Evolutionary conservation across 2,888 invertebrate genomes (phyloP).

Genomic region (Morpho helenor): DNA sequence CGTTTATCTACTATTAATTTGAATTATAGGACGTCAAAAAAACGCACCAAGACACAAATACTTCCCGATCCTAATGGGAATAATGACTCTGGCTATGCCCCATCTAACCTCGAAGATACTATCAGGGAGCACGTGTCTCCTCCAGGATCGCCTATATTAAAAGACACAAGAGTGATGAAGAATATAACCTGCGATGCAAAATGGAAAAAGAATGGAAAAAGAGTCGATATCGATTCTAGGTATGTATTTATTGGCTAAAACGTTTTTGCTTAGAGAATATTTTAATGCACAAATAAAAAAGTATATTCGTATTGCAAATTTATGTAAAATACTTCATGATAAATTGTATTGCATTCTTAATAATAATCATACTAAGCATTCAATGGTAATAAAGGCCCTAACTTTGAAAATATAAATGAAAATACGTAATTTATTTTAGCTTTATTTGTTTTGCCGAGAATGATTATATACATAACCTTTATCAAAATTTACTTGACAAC

Average conservation of each 20-base stretch:
- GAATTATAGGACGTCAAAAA: conserved; percentile 47
- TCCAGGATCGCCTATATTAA: conserved; percentile 70
- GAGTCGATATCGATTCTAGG: conserved; percentile 57
- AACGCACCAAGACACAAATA: conserved; percentile 56
- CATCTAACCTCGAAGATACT: conserved; percentile 80
- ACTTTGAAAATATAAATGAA: too few relatives aligned
- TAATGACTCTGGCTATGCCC: conserved; percentile 91
- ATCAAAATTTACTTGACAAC: too few relatives aligned
- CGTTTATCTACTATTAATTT: background rate
- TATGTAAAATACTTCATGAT: too few relatives aligned
- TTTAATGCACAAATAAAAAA: conserved; percentile 1
- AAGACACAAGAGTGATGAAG: conserved; percentile 59
- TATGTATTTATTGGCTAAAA: conserved; percentile 26
- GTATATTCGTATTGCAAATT: background rate
- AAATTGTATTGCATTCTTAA: background rate
- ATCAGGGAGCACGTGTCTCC: conserved; percentile 79
- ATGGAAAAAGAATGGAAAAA: conserved; percentile 70
- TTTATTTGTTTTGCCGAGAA: too few relatives aligned
- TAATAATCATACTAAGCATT: background rate
- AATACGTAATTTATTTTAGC: too few relatives aligned
- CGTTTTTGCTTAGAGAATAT: background rate
- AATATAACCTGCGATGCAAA: conserved; percentile 57
- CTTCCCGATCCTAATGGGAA: conserved; percentile 87
- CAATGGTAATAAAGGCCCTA: too few relatives aligned
- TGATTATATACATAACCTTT: too few relatives aligned